phyloP scores from a whole-genome alignment of 2,888 invertebrate species.

The Hydriomena furcata region DNA sequence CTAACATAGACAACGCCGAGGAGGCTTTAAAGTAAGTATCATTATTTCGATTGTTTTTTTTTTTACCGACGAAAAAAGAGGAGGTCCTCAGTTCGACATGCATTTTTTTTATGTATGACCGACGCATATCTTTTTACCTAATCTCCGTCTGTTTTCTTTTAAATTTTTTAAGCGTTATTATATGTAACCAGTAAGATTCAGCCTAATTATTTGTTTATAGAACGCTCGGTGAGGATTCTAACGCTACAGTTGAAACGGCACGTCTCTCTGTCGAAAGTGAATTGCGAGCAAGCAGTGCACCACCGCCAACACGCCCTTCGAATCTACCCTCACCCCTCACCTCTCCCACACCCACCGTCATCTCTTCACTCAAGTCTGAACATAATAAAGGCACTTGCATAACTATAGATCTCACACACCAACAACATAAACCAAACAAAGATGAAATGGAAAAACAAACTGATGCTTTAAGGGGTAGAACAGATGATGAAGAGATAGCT shows the following conservation, averaged over 20 bases:
- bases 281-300: conserved; percentile 61
- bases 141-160: too few species aligned
- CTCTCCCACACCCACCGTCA: conserved; percentile 5
- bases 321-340: conserved; percentile 9
- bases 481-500: conserved; percentile 4
- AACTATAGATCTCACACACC: conserved; percentile 50
- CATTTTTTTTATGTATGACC: too few species aligned
- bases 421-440: conserved; percentile 1
- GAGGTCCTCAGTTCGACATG: too few species aligned
- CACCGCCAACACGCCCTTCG: conserved; percentile 41
- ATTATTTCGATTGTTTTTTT: background rate
- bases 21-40: conserved; percentile 55
- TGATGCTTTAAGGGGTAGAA: conserved; percentile 1
- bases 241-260: conserved; percentile 16
- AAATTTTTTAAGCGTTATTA: too few species aligned
- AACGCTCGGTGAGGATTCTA: conserved; percentile 10
- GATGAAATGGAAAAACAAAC: conserved; percentile 22
- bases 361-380: conserved; percentile 2
- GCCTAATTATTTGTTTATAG: conserved; percentile 9
- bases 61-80: too few species aligned
- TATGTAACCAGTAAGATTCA: background rate
- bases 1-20: conserved; percentile 55
- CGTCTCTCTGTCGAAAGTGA: conserved; percentile 55
- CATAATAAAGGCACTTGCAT: conserved; percentile 57
- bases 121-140: too few species aligned